Evolutionary conservation across 2,113 vertebrate species (phyloP).

Genomic region (Rutilus rutilus): DNA sequence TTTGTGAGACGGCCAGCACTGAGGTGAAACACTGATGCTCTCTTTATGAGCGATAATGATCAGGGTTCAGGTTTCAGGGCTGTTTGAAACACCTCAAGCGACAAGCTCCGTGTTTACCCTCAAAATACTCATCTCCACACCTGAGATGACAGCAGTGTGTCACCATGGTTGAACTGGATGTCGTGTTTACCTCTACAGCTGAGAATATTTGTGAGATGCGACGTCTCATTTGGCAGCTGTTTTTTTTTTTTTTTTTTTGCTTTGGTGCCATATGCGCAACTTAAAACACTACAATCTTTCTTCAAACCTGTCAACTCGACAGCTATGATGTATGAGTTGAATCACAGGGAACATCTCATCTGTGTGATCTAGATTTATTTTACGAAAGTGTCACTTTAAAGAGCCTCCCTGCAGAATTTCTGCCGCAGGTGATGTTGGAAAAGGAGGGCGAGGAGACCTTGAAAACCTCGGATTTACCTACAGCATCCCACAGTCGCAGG

Average conservation of each 20-base stretch:
- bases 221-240: conserved; percentile 15
- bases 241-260: conserved; percentile 5
- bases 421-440: background rate
- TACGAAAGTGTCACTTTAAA: background rate
- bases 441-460: conserved; percentile 17
- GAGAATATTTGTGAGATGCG: background rate
- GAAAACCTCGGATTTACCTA: conserved; percentile 9
- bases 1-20: background rate
- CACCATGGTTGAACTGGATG: background rate
- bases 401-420: background rate
- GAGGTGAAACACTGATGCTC: background rate
- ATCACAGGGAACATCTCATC: conserved; percentile 12
- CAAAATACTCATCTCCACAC: background rate
- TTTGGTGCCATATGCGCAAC: background rate
- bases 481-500: background rate
- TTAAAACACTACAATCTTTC: conserved; percentile 10
- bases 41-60: conserved; percentile 20
- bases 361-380: conserved; percentile 16
- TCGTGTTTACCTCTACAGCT: background rate
- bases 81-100: background rate
- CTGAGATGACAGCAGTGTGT: background rate
- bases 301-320: background rate
- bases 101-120: conserved; percentile 15
- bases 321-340: background rate
- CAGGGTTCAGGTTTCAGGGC: background rate